phyloP scores from a whole-genome alignment of 1,140 invertebrate species.

The Ladona fulva region DNA sequence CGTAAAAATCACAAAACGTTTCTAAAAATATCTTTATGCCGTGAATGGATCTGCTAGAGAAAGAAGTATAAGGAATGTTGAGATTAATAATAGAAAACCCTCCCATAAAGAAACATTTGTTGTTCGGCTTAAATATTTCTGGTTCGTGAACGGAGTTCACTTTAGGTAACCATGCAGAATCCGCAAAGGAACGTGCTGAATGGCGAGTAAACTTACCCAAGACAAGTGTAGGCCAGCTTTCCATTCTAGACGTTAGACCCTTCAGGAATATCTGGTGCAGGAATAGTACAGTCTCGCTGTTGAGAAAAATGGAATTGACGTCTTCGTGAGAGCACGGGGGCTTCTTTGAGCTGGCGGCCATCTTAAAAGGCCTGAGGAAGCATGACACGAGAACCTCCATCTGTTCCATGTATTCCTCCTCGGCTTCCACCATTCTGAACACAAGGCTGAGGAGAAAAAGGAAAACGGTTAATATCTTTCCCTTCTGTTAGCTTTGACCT shows the following conservation, averaged over 20 bases:
- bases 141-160: no score
- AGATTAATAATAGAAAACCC: no score
- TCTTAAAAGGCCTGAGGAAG: conserved; percentile 84
- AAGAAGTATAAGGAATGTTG: no score
- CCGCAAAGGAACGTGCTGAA: not conserved
- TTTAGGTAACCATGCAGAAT: no score
- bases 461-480: not conserved
- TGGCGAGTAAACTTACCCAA: conserved; percentile 50
- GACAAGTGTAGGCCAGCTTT: conserved; percentile 85
- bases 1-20: no score
- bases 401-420: conserved; percentile 87
- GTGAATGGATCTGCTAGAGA: no score
- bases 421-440: conserved; percentile 85
- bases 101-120: no score
- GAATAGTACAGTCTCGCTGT: conserved; percentile 88
- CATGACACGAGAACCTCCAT: conserved; percentile 86
- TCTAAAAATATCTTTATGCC: no score
- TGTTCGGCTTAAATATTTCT: no score
- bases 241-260: conserved; percentile 83
- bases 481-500: no score
- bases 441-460: conserved; percentile 58
- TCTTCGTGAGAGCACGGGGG: conserved; percentile 90
- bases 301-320: conserved; percentile 90
- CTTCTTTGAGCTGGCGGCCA: conserved; percentile 89
- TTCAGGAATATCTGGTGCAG: conserved; percentile 93